Evolutionary conservation across 2,888 invertebrate species (phyloP).

Genomic region (Cataglyphis rosenhaueri): DNA sequence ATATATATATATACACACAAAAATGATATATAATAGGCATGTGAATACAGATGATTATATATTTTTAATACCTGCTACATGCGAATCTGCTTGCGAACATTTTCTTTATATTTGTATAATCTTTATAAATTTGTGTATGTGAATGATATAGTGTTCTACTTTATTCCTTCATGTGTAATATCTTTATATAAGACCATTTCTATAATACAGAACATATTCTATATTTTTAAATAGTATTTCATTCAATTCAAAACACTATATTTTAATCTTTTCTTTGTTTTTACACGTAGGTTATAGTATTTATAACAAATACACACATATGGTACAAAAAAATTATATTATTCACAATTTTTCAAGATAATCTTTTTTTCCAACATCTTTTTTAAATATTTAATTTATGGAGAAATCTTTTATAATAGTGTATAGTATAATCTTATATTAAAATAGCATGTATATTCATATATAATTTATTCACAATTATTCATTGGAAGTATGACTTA

Average conservation of each 20-base stretch:
- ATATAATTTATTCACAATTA: background rate
- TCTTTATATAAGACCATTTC: constrained; percentile 74
- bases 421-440: no score
- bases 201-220: constrained; percentile 75
- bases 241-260: constrained; percentile 60
- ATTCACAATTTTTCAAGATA: background rate
- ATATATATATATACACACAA: constrained; percentile 42
- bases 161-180: constrained; percentile 74
- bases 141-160: constrained; percentile 73
- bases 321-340: background rate
- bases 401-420: background rate
- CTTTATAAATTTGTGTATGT: constrained; percentile 76
- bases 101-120: constrained; percentile 82
- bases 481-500: background rate
- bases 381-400: background rate
- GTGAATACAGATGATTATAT: constrained; percentile 75
- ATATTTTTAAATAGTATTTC: constrained; percentile 75
- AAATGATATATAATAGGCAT: constrained; percentile 43
- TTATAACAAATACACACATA: background rate
- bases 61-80: constrained; percentile 81
- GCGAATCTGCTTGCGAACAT: constrained; percentile 79
- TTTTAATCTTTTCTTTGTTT: constrained; percentile 61
- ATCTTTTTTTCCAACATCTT: background rate
- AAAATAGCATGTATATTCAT: background rate
- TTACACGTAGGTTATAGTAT: background rate